These are phyloP conservation scores for Exaiptasia diaphana DNA, from an alignment of 64 coral and sea anemone genomes.

Conservation along the genomic window DNA sequence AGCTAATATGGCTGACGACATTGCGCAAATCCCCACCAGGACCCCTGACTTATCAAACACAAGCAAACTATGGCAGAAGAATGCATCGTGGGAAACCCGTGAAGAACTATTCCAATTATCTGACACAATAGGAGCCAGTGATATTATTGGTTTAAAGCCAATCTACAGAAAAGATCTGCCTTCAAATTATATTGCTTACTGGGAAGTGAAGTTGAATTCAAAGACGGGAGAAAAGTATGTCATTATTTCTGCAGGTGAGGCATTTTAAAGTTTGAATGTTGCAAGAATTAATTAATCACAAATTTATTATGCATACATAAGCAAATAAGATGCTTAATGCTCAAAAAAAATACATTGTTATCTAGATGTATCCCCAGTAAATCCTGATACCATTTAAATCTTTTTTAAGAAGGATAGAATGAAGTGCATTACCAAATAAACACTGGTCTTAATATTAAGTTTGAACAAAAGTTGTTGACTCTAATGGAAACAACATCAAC, in stretches of 20 bases:
- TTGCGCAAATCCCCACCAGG: background rate
- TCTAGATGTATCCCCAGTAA: too few relatives aligned
- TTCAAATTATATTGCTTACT: constrained; percentile 68
- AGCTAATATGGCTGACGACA: constrained; percentile 15
- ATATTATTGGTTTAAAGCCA: constrained; percentile 69
- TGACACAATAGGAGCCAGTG: constrained; percentile 50
- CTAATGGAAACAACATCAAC: too few relatives aligned
- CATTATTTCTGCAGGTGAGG: constrained; percentile 85
- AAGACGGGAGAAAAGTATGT: constrained; percentile 80
- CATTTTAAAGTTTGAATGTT: background rate
- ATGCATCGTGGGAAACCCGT: constrained; percentile 68
- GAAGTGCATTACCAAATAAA: too few relatives aligned
- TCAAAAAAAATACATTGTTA: too few relatives aligned
- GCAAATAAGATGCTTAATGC: too few relatives aligned
- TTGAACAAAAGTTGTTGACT: too few relatives aligned
- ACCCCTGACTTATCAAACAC: constrained; percentile 19
- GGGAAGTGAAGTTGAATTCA: constrained; percentile 67
- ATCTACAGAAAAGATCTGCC: constrained; percentile 87
- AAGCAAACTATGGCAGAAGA: constrained; percentile 21
- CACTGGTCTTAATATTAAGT: too few relatives aligned
- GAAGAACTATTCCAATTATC: constrained; percentile 73
- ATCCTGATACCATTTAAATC: too few relatives aligned
- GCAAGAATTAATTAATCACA: too few relatives aligned
- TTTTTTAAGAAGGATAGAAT: too few relatives aligned
- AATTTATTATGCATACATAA: too few relatives aligned